These are phyloP conservation scores for Aleiodes leptofemur DNA, from an alignment of 2,888 invertebrate genomes.

Conservation along the genomic window DNA sequence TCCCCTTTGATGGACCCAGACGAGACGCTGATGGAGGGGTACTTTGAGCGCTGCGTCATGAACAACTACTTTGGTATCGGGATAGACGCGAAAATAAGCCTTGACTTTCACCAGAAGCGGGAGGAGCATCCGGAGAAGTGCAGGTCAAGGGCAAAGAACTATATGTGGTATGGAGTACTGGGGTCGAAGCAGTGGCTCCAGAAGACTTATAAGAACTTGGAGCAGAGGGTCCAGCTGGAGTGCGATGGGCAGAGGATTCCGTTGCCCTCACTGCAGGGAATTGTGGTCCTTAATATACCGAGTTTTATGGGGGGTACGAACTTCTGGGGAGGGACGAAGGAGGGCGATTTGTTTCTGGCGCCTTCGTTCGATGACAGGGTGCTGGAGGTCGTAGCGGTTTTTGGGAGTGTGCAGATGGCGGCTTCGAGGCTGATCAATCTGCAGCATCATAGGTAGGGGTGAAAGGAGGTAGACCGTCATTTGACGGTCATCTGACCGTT, in stretches of 20 bases:
- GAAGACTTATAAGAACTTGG: constrained; percentile 96
- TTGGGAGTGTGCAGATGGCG: constrained; percentile 98
- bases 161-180: constrained; percentile 95
- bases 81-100: constrained; percentile 96
- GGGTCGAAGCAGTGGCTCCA: constrained; percentile 89
- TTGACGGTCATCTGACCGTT: no score
- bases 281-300: constrained; percentile 97
- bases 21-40: constrained; percentile 90
- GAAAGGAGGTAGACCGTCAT: no score
- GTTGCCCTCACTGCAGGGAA: constrained; percentile 95
- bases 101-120: constrained; percentile 97
- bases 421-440: constrained; percentile 95
- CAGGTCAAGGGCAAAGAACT: constrained; percentile 93
- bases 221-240: constrained; percentile 95
- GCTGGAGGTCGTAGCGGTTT: constrained; percentile 97
- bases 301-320: constrained; percentile 99
- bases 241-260: constrained; percentile 98
- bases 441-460: constrained; percentile 84
- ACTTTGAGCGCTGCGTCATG: constrained; percentile 96
- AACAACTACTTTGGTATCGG: constrained; percentile 99
- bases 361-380: constrained; percentile 98
- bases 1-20: constrained; percentile 96
- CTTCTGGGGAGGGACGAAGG: constrained; percentile 97
- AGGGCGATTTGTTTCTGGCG: constrained; percentile 92
- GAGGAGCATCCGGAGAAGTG: constrained; percentile 98